Conservation (phyloP, 2,888 invertebrate genomes). For the Thymelicus acteon region DNA sequence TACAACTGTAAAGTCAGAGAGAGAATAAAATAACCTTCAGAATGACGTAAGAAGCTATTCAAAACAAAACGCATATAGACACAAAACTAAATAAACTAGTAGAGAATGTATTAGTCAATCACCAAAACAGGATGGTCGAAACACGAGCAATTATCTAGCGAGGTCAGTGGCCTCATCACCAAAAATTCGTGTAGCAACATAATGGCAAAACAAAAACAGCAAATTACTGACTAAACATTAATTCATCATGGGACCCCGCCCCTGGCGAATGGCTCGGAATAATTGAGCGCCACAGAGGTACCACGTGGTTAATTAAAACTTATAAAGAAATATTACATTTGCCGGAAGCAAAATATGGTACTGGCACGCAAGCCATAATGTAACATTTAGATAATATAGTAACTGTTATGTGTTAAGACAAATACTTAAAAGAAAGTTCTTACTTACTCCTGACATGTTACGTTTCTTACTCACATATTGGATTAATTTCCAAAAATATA, state of each 20-base stretch:
- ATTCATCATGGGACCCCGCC: slow-evolving; percentile 68
- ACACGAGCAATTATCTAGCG: slow-evolving; percentile 19
- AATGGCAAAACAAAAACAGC: slow-evolving; percentile 59
- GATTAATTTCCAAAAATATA: no score
- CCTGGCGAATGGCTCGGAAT: slow-evolving; percentile 54
- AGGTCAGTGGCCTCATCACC: slow-evolving; percentile 57
- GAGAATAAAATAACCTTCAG: no score
- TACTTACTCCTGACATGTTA: neutral
- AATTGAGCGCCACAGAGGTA: slow-evolving; percentile 50
- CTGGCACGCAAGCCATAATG: slow-evolving; percentile 16
- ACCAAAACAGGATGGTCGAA: slow-evolving; percentile 9
- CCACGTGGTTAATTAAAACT: slow-evolving; percentile 37
- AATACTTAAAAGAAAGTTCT: neutral
- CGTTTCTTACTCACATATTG: no score
- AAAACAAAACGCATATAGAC: neutral
- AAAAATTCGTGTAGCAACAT: slow-evolving; percentile 56
- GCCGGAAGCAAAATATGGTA: slow-evolving; percentile 23
- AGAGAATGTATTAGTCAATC: slow-evolving; percentile 1
- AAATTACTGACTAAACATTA: slow-evolving; percentile 70
- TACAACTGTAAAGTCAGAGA: no score
- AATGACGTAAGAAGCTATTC: no score
- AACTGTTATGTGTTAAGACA: slow-evolving; percentile 4
- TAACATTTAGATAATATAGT: neutral
- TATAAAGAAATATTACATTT: slow-evolving; percentile 33
- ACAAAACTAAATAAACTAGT: neutral